Percentiles rank a stretch among this genome's conserved stretches.
Evolutionary conservation across 2,113 vertebrate species (phyloP).

Genomic region (Spea multiplicata): DNA sequence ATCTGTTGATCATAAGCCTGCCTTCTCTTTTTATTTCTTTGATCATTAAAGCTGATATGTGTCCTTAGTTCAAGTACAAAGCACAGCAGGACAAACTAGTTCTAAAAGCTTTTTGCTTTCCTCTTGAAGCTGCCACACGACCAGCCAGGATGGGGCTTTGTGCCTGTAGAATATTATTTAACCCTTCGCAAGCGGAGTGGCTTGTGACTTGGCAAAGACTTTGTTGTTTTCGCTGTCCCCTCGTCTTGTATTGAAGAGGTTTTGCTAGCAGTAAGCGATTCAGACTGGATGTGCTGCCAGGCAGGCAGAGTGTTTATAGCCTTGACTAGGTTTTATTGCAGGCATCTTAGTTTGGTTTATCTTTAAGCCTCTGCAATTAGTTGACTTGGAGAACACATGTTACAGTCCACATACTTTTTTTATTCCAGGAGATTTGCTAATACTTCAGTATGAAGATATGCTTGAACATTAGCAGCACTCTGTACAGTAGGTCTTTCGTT

Average conservation of each 20-base stretch:
- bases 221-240: background rate
- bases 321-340: conserved; percentile 34
- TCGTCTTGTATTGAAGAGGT: conserved; percentile 12
- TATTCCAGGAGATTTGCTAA: background rate
- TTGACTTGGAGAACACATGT: conserved; percentile 7
- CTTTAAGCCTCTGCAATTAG: conserved; percentile 25
- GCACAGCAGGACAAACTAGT: conserved; percentile 17
- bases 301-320: conserved; percentile 32
- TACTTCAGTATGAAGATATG: background rate
- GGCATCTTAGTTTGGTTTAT: conserved; percentile 20
- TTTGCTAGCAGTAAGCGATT: conserved; percentile 27
- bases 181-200: background rate
- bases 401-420: background rate
- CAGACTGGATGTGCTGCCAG: conserved; percentile 44
- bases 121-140: background rate
- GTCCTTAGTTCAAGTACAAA: conserved; percentile 25
- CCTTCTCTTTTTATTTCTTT: background rate
- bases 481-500: background rate
- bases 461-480: background rate
- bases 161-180: background rate
- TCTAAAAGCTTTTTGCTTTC: background rate
- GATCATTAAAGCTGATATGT: conserved; percentile 33
- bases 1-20: conserved; percentile 28
- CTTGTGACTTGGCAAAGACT: background rate
- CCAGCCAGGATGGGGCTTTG: background rate